phyloP scores from a whole-genome alignment of 2,797 vertebrate species.

The Potorous gilbertii region DNA sequence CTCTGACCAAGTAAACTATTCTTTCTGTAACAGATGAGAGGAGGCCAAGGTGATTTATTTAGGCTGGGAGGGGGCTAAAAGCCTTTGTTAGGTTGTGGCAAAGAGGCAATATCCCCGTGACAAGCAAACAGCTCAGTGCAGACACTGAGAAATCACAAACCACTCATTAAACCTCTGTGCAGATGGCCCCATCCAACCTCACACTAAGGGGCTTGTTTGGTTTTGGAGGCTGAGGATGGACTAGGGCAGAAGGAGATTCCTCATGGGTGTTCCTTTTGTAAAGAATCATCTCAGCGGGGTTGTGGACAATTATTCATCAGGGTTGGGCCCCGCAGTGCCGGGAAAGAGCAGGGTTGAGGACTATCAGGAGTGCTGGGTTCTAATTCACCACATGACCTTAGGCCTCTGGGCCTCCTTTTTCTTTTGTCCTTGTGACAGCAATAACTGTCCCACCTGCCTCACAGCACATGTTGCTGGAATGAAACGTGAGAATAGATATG shows the following conservation, averaged over 20 bases:
- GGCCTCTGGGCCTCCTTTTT: neutral
- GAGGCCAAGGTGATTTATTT: slow-evolving; percentile 77
- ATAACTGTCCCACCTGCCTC: neutral
- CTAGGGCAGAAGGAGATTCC: slow-evolving; percentile 40
- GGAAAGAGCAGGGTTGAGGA: neutral
- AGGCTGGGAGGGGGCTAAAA: slow-evolving; percentile 59
- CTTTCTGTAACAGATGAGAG: slow-evolving; percentile 63
- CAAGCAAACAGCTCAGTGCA: slow-evolving; percentile 71
- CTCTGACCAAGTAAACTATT: slow-evolving; percentile 66
- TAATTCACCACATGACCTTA: slow-evolving; percentile 11
- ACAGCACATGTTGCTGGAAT: neutral
- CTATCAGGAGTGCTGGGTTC: neutral
- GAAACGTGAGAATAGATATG: neutral
- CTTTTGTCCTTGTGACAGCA: neutral
- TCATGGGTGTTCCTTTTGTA: slow-evolving; percentile 13
- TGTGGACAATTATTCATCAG: neutral
- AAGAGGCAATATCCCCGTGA: slow-evolving; percentile 42
- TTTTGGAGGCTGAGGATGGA: slow-evolving; percentile 54
- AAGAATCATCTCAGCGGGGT: slow-evolving; percentile 37
- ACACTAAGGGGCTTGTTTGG: slow-evolving; percentile 70
- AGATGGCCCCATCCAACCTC: slow-evolving; percentile 58
- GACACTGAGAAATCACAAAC: slow-evolving; percentile 56
- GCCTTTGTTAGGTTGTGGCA: slow-evolving; percentile 72
- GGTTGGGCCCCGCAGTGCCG: slow-evolving; percentile 1
- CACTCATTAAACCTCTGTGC: slow-evolving; percentile 72